Conservation (phyloP, 2,797 vertebrate species). For the Otus scops region DNA sequence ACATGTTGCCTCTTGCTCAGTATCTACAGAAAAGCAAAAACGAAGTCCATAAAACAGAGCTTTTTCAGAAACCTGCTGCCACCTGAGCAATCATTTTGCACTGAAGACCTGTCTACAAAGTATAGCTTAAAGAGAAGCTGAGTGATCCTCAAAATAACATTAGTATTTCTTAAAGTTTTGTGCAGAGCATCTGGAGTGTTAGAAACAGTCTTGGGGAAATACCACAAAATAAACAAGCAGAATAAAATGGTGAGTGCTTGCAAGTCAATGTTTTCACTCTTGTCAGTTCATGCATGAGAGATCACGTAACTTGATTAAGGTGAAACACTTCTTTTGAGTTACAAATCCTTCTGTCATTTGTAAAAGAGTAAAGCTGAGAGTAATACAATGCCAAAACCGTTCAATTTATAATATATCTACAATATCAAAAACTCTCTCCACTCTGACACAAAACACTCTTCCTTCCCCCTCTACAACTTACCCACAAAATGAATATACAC, state of each 20-base stretch:
- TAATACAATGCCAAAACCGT: neutral
- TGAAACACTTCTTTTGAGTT: neutral
- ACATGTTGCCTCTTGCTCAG: neutral
- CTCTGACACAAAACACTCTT: neutral
- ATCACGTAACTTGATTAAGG: neutral
- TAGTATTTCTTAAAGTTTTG: neutral
- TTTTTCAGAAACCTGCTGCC: neutral
- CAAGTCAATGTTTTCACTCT: neutral
- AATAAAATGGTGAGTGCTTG: neutral
- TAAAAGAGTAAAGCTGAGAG: neutral
- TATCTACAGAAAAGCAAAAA: neutral
- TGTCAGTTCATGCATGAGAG: neutral
- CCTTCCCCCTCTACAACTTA: neutral
- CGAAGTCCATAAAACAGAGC: neutral
- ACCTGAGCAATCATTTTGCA: neutral
- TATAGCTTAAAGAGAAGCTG: neutral
- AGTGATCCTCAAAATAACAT: neutral
- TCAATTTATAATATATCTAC: neutral
- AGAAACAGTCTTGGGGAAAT: neutral
- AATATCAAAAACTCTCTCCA: neutral
- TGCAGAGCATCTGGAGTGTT: neutral
- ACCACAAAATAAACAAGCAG: conserved; percentile 9
- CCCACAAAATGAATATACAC: neutral
- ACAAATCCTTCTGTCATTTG: neutral
- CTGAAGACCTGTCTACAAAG: neutral